Evolutionary conservation across 2,888 invertebrate genomes (phyloP).

Genomic region (Digitonthophagus gazella): DNA sequence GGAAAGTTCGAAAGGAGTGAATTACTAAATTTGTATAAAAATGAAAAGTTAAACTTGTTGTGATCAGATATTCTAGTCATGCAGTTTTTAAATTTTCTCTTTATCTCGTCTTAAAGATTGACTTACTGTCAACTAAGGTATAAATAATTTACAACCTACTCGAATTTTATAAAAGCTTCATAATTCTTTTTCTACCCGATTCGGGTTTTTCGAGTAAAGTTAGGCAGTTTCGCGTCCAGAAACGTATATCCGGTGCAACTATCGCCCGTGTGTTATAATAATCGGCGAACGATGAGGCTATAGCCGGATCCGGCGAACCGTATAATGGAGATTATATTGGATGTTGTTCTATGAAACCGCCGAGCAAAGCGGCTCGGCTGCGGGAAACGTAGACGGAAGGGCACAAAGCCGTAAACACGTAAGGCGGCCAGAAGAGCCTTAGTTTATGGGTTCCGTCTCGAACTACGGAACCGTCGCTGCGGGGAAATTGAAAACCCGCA

Average conservation of each 20-base stretch:
- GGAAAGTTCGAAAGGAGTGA: too few relatives aligned
- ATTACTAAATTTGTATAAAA: too few relatives aligned
- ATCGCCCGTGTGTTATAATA: constrained; percentile 11
- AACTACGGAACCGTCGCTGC: not conserved
- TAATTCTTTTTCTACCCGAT: too few relatives aligned
- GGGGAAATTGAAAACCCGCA: not conserved
- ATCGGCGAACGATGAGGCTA: constrained; percentile 4
- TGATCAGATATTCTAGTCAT: too few relatives aligned
- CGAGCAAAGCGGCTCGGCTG: not conserved
- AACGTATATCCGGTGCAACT: not conserved
- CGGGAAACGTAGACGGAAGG: not conserved
- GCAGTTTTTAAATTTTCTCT: too few relatives aligned
- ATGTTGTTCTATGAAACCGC: constrained; percentile 6
- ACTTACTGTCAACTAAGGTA: too few relatives aligned
- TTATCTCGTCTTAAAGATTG: too few relatives aligned
- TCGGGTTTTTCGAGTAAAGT: too few relatives aligned
- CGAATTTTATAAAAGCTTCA: too few relatives aligned
- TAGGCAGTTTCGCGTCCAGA: too few relatives aligned
- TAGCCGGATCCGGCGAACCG: constrained; percentile 10
- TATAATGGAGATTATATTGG: constrained; percentile 16
- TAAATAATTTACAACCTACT: too few relatives aligned
- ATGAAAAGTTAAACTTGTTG: too few relatives aligned
- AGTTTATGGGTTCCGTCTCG: not conserved
- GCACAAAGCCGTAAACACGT: not conserved
- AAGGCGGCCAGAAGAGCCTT: not conserved